Conservation (phyloP, 2,888 invertebrate genomes). For the Auanema freiburgensis region DNA sequence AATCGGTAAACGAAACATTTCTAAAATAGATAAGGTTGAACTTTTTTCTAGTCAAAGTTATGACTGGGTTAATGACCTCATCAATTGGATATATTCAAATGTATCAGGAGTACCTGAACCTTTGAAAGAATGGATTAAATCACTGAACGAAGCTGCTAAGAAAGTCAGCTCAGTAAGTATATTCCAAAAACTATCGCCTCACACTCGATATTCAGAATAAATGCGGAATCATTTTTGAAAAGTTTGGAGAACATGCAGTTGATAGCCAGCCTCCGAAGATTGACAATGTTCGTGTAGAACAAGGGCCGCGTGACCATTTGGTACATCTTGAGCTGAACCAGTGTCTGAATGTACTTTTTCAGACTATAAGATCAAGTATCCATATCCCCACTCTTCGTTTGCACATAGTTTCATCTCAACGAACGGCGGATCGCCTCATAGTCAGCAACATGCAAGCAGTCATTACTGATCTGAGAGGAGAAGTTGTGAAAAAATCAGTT, state of each 20-base stretch:
- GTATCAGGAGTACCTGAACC: constrained; percentile 51
- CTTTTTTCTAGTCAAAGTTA: constrained; percentile 26
- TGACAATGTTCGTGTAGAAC: constrained; percentile 49
- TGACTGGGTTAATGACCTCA: constrained; percentile 57
- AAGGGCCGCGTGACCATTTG: constrained; percentile 54
- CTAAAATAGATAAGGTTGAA: background rate
- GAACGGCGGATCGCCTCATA: constrained; percentile 50
- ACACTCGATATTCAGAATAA: constrained; percentile 38
- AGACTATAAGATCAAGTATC: constrained; percentile 50
- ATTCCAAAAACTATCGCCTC: background rate
- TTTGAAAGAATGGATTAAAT: constrained; percentile 66
- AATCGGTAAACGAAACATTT: background rate
- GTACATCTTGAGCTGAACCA: constrained; percentile 25
- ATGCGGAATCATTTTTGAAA: constrained; percentile 61
- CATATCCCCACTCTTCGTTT: constrained; percentile 47
- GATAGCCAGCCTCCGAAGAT: constrained; percentile 48
- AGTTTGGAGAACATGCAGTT: constrained; percentile 48
- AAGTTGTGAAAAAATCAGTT: constrained; percentile 32
- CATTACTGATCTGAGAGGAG: constrained; percentile 54
- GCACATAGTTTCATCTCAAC: constrained; percentile 54
- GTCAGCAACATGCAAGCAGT: constrained; percentile 57
- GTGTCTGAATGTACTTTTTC: too few species aligned
- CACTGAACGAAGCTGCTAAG: constrained; percentile 66
- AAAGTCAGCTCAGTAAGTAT: constrained; percentile 52
- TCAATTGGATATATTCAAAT: constrained; percentile 52